Conservation (phyloP, 2,797 vertebrate genomes). For the Ceryle rudis region DNA sequence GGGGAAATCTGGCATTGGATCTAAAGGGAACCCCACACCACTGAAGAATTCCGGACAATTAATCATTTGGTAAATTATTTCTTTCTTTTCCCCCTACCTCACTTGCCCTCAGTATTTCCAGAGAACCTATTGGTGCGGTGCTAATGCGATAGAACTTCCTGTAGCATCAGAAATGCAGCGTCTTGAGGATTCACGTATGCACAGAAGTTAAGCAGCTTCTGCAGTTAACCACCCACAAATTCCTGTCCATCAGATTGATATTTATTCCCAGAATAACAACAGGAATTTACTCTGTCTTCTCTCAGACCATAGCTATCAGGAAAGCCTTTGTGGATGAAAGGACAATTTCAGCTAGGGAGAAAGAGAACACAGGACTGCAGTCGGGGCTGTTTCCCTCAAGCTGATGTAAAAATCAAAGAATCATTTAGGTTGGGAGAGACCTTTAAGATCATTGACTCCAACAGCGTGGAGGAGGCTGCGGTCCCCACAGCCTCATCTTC, state of each 20-base stretch:
- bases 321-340: not conserved
- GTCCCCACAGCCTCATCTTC: not conserved
- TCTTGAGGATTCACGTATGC: not conserved
- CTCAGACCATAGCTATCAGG: not conserved
- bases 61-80: slow-evolving; percentile 71
- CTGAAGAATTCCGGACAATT: slow-evolving; percentile 67
- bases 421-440: not conserved
- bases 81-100: slow-evolving; percentile 28
- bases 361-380: not conserved
- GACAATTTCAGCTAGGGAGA: not conserved
- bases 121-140: not conserved
- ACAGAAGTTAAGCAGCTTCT: not conserved
- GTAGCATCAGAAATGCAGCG: not conserved
- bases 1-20: slow-evolving; percentile 82
- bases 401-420: not conserved
- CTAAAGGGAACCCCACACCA: slow-evolving; percentile 76
- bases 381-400: not conserved
- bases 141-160: slow-evolving; percentile 19
- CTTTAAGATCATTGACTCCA: not conserved
- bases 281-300: not conserved
- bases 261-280: not conserved
- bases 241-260: not conserved
- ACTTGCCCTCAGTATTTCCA: slow-evolving; percentile 43
- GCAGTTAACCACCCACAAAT: not conserved
- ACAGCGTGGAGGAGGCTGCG: rapidly evolving